Evolutionary conservation across 2,888 invertebrate species (phyloP).

Genomic region (Polydrusus tereticollis): DNA sequence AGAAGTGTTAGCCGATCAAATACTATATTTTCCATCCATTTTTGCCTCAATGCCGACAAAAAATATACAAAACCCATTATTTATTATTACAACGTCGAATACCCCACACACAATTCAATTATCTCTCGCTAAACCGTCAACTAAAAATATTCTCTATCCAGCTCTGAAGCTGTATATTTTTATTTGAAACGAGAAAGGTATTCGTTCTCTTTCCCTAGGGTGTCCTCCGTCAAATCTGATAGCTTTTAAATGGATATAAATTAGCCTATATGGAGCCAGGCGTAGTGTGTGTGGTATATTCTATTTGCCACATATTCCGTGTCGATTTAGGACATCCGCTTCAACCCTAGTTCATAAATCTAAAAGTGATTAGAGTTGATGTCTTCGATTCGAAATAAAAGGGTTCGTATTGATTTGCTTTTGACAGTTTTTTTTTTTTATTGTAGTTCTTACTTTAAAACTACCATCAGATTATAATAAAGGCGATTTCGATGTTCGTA

Average conservation of each 20-base stretch:
- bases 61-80: not conserved
- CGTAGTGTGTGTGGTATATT: constrained; percentile 39
- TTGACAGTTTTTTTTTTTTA: too few species aligned
- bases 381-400: constrained; percentile 14
- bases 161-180: constrained; percentile 33
- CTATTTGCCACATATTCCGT: constrained; percentile 38
- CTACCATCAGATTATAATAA: too few species aligned
- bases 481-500: too few species aligned
- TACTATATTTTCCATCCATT: too few species aligned
- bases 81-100: not conserved
- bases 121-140: not conserved
- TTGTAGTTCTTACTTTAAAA: too few species aligned
- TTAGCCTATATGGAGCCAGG: constrained; percentile 50
- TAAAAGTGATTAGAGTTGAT: constrained; percentile 17
- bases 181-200: constrained; percentile 36
- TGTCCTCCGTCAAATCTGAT: constrained; percentile 55
- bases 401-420: not conserved
- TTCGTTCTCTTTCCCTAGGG: constrained; percentile 49
- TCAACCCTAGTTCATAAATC: constrained; percentile 16
- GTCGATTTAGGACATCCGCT: constrained; percentile 22
- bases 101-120: not conserved
- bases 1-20: too few species aligned
- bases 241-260: constrained; percentile 58
- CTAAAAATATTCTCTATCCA: constrained; percentile 4
- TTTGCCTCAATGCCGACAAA: too few species aligned